phyloP scores from a whole-genome alignment of 92 coral and sea anemone genomes.

The Paragorgia papillata region DNA sequence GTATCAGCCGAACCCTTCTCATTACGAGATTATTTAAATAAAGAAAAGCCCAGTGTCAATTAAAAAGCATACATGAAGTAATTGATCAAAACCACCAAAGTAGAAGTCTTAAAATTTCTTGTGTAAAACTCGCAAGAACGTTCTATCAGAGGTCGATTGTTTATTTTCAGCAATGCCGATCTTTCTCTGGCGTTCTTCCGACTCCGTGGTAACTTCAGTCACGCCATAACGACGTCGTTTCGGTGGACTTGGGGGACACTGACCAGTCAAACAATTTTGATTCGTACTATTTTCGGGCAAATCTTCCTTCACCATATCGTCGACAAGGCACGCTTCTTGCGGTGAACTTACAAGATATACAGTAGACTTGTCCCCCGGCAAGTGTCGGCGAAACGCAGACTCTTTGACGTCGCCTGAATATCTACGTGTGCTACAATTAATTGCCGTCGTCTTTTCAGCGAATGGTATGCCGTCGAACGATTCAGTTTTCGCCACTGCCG shows the following conservation, averaged over 20 bases:
- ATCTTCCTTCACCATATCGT: background rate
- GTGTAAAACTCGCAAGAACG: constrained; percentile 26
- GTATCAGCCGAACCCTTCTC: no score
- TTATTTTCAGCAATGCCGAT: constrained; percentile 13
- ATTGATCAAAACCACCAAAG: no score
- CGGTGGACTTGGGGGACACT: background rate
- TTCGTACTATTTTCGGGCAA: background rate
- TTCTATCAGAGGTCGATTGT: constrained; percentile 32
- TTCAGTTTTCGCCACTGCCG: background rate
- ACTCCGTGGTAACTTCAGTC: background rate
- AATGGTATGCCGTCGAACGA: constrained; percentile 23
- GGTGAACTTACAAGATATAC: constrained; percentile 14
- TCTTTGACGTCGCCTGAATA: background rate
- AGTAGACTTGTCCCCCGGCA: constrained; percentile 3
- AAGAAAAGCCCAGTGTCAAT: no score
- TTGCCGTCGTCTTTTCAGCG: background rate
- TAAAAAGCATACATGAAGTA: no score
- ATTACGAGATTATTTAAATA: no score
- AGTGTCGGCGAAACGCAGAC: background rate
- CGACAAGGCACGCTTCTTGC: constrained; percentile 7
- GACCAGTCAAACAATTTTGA: background rate
- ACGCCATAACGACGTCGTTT: constrained; percentile 37
- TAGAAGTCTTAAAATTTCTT: constrained; percentile 21
- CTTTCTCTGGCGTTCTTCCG: constrained; percentile 23
- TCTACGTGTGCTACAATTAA: background rate